phyloP scores from a whole-genome alignment of 1,140 invertebrate genomes.

The Contarinia nasturtii region DNA sequence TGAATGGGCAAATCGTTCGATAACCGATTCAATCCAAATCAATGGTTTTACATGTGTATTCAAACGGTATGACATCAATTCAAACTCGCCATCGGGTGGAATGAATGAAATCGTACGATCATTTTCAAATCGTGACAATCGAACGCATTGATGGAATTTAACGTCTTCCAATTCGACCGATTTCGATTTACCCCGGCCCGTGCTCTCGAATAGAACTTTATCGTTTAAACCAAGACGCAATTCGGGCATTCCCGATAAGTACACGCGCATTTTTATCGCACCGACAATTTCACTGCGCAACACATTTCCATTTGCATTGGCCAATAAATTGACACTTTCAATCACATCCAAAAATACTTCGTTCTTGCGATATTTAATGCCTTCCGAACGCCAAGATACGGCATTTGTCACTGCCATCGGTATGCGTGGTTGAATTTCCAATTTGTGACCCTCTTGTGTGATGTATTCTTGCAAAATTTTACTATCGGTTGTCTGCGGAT shows the following conservation, averaged over 20 bases:
- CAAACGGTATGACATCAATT: conserved; percentile 97
- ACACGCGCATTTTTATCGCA: conserved; percentile 97
- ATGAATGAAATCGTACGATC: conserved; percentile 98
- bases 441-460: conserved; percentile 95
- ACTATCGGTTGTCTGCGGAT: conserved; percentile 97
- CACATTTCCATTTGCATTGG: conserved; percentile 96
- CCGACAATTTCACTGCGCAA: conserved; percentile 96
- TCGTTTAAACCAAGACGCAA: conserved; percentile 95
- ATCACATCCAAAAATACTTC: conserved; percentile 99
- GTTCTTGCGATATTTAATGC: conserved; percentile 98
- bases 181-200: conserved; percentile 93
- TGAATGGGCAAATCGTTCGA: conserved; percentile 95
- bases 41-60: conserved; percentile 96
- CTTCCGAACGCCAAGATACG: conserved; percentile 97
- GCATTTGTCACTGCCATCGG: conserved; percentile 99
- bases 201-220: conserved; percentile 97
- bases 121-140: conserved; percentile 94
- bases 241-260: conserved; percentile 99
- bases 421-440: conserved; percentile 89
- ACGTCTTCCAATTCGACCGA: conserved; percentile 98
- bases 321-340: conserved; percentile 93
- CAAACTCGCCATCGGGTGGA: conserved; percentile 98
- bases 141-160: conserved; percentile 98
- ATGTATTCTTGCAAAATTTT: conserved; percentile 98
- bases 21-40: conserved; percentile 99